Evolutionary conservation across 2,797 vertebrate species (phyloP).

Genomic region (Phalanger gymnotis): DNA sequence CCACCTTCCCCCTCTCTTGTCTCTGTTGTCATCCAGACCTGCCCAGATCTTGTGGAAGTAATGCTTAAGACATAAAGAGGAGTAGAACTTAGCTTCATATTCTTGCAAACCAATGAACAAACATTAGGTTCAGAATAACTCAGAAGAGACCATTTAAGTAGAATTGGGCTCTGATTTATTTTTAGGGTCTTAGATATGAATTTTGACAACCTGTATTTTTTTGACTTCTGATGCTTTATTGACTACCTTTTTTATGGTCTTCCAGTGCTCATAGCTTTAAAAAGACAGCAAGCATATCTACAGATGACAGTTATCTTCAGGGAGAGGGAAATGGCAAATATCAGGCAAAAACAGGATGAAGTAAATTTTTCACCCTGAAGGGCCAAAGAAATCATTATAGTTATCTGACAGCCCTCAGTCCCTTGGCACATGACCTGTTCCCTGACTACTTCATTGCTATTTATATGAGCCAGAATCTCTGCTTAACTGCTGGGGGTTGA

Average conservation of each 20-base stretch:
- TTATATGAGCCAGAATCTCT: slow-evolving; percentile 58
- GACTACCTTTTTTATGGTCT: slow-evolving; percentile 36
- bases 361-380: slow-evolving; percentile 76
- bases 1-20: neutral
- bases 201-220: neutral
- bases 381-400: slow-evolving; percentile 75
- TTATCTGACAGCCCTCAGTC: slow-evolving; percentile 69
- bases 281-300: slow-evolving; percentile 62
- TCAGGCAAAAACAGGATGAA: slow-evolving; percentile 75
- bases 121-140: neutral
- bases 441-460: slow-evolving; percentile 67
- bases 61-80: neutral
- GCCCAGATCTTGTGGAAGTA: slow-evolving; percentile 26
- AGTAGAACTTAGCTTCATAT: neutral
- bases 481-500: slow-evolving; percentile 5
- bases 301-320: slow-evolving; percentile 75
- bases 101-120: neutral
- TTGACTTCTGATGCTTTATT: neutral
- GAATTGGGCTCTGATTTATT: neutral
- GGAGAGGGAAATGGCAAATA: slow-evolving; percentile 76
- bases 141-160: neutral
- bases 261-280: slow-evolving; percentile 37
- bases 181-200: rapidly evolving
- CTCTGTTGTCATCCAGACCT: neutral
- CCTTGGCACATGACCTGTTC: slow-evolving; percentile 66